These are phyloP conservation scores for Apoda limacodes DNA, from an alignment of 2,888 invertebrate genomes.

Conservation along the genomic window DNA sequence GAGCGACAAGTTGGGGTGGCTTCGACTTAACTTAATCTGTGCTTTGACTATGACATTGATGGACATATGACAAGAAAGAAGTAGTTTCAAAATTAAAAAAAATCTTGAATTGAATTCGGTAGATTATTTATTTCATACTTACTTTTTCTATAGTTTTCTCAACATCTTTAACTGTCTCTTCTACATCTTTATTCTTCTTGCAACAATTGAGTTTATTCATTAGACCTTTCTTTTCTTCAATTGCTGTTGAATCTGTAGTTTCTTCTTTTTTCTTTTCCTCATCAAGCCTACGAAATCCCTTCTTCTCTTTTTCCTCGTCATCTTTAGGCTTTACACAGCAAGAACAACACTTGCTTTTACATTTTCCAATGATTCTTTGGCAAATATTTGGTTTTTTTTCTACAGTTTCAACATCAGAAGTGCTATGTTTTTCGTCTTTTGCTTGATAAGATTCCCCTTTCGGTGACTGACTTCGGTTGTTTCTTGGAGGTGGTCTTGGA, in stretches of 20 bases:
- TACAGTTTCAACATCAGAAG: conserved; percentile 20
- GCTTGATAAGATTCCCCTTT: conserved; percentile 27
- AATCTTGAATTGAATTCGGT: not conserved
- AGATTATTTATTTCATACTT: conserved; percentile 19
- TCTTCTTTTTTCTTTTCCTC: conserved; percentile 20
- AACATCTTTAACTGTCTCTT: conserved; percentile 37
- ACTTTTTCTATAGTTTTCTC: conserved; percentile 58
- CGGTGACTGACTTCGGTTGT: conserved; percentile 30
- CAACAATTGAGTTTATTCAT: conserved; percentile 47
- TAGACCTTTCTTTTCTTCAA: conserved; percentile 30
- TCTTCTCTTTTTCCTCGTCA: conserved; percentile 25
- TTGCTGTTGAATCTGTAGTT: conserved; percentile 14
- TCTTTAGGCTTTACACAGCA: conserved; percentile 46
- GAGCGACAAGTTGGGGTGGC: too few relatives aligned
- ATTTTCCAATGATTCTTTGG: conserved; percentile 47
- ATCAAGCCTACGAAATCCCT: conserved; percentile 8
- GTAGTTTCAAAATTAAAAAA: conserved; percentile 1
- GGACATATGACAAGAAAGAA: too few relatives aligned
- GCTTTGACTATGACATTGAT: too few relatives aligned
- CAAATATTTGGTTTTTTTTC: conserved; percentile 46
- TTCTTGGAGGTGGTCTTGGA: conserved; percentile 52
- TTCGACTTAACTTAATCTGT: too few relatives aligned
- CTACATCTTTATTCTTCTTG: conserved; percentile 46
- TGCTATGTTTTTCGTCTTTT: conserved; percentile 20
- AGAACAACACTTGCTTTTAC: conserved; percentile 57